A percentile compares a stretch with the other conserved stretches of the same genome.
phyloP scores from a whole-genome alignment of 1,140 invertebrate genomes.

The Procambarus virginalis region DNA sequence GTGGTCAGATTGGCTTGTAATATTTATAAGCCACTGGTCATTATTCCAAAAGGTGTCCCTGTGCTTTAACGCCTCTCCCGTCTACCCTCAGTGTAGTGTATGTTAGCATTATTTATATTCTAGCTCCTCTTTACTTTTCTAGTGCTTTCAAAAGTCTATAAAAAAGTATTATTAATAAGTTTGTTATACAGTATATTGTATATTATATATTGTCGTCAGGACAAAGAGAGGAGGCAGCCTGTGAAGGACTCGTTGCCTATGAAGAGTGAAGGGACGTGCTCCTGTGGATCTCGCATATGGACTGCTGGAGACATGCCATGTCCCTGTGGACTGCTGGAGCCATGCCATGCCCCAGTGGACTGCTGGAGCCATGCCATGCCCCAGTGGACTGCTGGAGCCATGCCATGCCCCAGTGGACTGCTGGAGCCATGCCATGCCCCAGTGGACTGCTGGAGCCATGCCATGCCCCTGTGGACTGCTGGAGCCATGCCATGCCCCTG shows the following conservation, averaged over 20 bases:
- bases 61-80: not conserved
- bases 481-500: too few relatives aligned
- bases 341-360: too few relatives aligned
- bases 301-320: too few relatives aligned
- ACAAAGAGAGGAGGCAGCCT: not conserved
- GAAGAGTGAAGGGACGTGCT: not conserved
- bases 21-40: not conserved
- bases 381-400: too few relatives aligned
- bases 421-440: too few relatives aligned
- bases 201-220: not conserved
- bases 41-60: not conserved
- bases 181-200: not conserved
- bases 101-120: constrained; percentile 4
- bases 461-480: too few relatives aligned
- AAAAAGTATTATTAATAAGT: constrained; percentile 17
- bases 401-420: too few relatives aligned
- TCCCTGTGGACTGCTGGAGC: too few relatives aligned
- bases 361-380: too few relatives aligned
- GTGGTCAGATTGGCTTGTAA: constrained; percentile 1
- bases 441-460: too few relatives aligned
- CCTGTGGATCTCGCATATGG: too few relatives aligned
- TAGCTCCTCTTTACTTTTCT: not conserved
- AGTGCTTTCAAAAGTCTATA: constrained; percentile 10
- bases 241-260: not conserved
- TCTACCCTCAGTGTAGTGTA: not conserved